Percentiles rank a stretch among this genome's conserved stretches.
Evolutionary conservation across 2,113 vertebrate genomes (phyloP).

Genomic region (Phainopepla nitens): DNA sequence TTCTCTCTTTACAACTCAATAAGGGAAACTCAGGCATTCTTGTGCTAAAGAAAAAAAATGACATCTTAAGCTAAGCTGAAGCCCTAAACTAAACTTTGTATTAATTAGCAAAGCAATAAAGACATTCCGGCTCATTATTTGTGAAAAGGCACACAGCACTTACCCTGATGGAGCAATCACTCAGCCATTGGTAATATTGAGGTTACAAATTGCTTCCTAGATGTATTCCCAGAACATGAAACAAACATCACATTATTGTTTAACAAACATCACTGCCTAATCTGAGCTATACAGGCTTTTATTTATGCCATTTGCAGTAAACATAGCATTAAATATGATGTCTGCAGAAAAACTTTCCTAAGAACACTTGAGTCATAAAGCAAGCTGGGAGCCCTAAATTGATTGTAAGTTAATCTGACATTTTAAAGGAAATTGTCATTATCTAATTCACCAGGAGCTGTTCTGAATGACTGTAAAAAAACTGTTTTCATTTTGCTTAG

Average conservation of each 20-base stretch:
- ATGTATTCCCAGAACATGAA: conserved; percentile 16
- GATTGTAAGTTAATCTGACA: conserved; percentile 58
- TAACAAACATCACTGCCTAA: conserved; percentile 10
- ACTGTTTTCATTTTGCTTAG: conserved; percentile 24
- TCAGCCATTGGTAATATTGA: background rate
- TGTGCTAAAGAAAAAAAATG: background rate
- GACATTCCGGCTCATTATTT: conserved; percentile 28
- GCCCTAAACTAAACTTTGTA: conserved; percentile 6
- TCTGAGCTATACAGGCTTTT: background rate
- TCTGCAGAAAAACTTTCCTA: background rate
- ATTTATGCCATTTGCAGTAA: conserved; percentile 25
- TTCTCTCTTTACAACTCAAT: background rate
- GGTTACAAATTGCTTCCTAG: conserved; percentile 8
- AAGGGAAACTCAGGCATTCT: background rate
- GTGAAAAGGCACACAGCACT: conserved; percentile 16
- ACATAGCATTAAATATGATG: conserved; percentile 17
- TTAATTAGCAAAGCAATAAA: conserved; percentile 56
- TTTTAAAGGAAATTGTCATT: conserved; percentile 60
- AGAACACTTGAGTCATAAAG: conserved; percentile 16
- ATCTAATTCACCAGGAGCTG: conserved; percentile 23
- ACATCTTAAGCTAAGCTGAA: background rate
- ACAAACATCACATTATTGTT: conserved; percentile 25
- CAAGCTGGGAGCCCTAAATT: conserved; percentile 7
- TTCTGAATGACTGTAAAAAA: background rate
- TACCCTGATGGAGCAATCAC: background rate